Evolutionary conservation across 2,113 vertebrate species (phyloP).

Genomic region (cattle (Bos taurus)): ARS-UCD2.0 NC_037336.1:27909501-27910000

Average conservation of each 20-base stretch:
- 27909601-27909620: neutral
- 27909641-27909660: neutral
- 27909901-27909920: neutral
- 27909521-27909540: neutral
- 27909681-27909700: neutral
- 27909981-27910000: neutral
- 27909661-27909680: neutral
- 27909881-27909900: neutral
- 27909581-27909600: neutral
- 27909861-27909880: neutral
- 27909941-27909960: neutral
- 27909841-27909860: neutral
- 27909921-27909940: neutral
- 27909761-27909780: neutral
- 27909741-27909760: neutral
- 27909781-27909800: neutral
- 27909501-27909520: rapidly evolving
- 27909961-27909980: neutral
- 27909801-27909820: neutral
- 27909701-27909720: neutral
- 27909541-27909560: neutral
- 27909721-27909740: neutral
- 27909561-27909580: neutral
- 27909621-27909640: neutral
- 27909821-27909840: neutral